A percentile compares a stretch with the other conserved stretches of the same genome.
Evolutionary conservation across 2,113 vertebrate genomes (phyloP).

Genomic region (Ahaetulla prasina): DNA sequence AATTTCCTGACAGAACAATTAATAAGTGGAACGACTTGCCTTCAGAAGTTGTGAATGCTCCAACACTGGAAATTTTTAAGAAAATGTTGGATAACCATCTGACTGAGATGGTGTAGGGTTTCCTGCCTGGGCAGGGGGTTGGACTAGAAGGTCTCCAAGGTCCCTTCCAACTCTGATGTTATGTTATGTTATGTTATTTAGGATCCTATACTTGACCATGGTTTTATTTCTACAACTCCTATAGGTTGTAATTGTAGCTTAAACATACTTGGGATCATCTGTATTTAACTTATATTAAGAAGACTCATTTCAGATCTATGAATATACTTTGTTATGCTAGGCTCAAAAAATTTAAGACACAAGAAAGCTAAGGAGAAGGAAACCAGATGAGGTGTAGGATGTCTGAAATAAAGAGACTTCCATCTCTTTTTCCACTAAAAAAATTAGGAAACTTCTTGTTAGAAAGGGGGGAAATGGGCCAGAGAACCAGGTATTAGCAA

Average conservation of each 20-base stretch:
- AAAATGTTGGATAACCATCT: no score
- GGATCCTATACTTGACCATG: not conserved
- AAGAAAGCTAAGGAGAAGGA: not conserved
- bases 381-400: not conserved
- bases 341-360: not conserved
- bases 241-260: not conserved
- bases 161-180: no score
- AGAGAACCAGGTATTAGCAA: no score
- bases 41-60: no score
- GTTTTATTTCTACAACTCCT: not conserved
- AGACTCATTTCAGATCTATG: not conserved
- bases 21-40: no score
- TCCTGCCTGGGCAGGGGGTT: no score
- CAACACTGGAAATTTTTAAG: no score
- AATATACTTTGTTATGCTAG: not conserved
- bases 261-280: not conserved
- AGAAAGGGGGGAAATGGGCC: not conserved
- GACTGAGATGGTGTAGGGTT: no score
- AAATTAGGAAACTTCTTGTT: not conserved
- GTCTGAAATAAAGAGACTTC: not conserved
- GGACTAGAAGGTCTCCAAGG: no score
- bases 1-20: no score
- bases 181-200: no score
- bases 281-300: not conserved
- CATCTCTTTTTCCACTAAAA: not conserved